phyloP scores from a whole-genome alignment of 2,113 vertebrate genomes.

The Myotis davidii region DNA sequence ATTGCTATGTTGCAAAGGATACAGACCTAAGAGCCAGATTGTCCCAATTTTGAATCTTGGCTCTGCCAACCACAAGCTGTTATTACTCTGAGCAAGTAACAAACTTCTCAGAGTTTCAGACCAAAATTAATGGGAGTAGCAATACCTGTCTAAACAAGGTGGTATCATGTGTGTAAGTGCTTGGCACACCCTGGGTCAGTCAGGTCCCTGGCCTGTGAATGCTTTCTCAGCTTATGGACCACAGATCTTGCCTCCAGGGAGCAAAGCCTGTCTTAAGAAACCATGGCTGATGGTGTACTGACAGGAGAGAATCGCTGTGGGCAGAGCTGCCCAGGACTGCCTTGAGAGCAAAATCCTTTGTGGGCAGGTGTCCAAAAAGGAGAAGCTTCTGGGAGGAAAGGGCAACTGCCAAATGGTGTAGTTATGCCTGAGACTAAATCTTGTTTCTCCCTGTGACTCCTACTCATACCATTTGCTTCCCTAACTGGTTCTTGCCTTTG shows the following conservation, averaged over 20 bases:
- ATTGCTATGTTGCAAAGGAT: not conserved
- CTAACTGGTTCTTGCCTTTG: not conserved
- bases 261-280: not conserved
- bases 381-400: not conserved
- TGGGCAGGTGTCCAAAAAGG: not conserved
- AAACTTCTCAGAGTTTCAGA: not conserved
- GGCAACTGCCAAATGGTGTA: not conserved
- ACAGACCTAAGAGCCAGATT: no score
- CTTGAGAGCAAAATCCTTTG: not conserved
- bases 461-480: not conserved
- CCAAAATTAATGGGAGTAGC: not conserved
- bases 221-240: not conserved
- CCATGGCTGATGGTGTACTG: not conserved
- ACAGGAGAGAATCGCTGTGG: not conserved
- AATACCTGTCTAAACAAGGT: not conserved
- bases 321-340: not conserved
- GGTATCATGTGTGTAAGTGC: not conserved
- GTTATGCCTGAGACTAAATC: not conserved
- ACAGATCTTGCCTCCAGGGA: not conserved
- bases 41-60: not conserved
- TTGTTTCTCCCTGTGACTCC: not conserved
- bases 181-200: fast-evolving
- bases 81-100: not conserved
- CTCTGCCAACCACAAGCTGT: not conserved
- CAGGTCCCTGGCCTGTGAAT: not conserved